These are phyloP conservation scores for Micropterix aruncella DNA, from an alignment of 2,888 invertebrate species.

Conservation along the genomic window DNA sequence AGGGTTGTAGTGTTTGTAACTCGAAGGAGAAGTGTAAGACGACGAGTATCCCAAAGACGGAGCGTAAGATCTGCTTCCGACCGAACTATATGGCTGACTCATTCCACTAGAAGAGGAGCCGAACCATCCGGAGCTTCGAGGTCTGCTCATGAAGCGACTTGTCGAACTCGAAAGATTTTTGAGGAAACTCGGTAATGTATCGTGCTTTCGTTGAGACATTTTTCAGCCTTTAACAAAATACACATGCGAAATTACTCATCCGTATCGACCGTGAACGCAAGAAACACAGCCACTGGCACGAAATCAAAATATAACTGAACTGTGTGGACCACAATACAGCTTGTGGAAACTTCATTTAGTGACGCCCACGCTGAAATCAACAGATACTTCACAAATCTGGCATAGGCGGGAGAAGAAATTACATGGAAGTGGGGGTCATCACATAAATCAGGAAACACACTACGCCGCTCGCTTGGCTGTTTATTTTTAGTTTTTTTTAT, in stretches of 20 bases:
- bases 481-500: too few relatives aligned
- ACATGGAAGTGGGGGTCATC: neutral
- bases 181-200: neutral
- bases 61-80: neutral
- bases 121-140: neutral
- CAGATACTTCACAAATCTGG: neutral
- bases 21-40: slow-evolving; percentile 8
- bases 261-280: too few relatives aligned
- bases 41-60: neutral
- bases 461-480: too few relatives aligned
- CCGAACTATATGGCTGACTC: neutral
- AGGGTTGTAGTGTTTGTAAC: slow-evolving; percentile 15
- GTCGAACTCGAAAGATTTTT: neutral
- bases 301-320: neutral
- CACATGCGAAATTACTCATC: too few relatives aligned
- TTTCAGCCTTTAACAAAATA: too few relatives aligned
- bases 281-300: neutral
- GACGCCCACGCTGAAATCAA: neutral
- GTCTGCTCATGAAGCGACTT: neutral
- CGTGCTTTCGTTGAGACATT: neutral
- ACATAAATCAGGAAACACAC: neutral
- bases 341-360: neutral
- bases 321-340: neutral
- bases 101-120: neutral
- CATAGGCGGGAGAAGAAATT: neutral